phyloP scores from a whole-genome alignment of 2,888 invertebrate genomes.

The Plebejus anna region DNA sequence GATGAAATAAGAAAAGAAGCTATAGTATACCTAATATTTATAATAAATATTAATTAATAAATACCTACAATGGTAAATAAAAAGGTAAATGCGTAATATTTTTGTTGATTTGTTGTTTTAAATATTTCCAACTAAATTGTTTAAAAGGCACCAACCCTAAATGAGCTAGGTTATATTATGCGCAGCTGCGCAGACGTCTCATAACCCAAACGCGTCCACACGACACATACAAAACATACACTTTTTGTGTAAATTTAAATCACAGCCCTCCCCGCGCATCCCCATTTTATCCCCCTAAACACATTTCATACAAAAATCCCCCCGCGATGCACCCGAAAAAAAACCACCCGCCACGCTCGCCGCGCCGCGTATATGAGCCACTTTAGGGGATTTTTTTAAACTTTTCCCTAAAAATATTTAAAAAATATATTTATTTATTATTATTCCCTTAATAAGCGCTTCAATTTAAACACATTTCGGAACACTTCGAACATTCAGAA shows the following conservation, averaged over 20 bases:
- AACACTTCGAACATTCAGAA: not conserved
- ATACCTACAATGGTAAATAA: not conserved
- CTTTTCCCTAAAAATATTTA: not conserved
- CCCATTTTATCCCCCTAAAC: conserved; percentile 36
- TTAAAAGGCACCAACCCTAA: not conserved
- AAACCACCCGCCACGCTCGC: not conserved
- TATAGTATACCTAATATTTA: no score
- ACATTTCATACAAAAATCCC: conserved; percentile 32
- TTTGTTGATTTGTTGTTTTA: not conserved
- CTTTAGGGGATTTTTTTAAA: not conserved
- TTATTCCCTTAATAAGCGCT: not conserved
- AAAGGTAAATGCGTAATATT: not conserved
- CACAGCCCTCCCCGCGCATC: conserved; percentile 58
- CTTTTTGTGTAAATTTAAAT: conserved; percentile 67
- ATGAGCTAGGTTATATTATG: no score
- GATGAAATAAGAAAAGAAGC: not conserved
- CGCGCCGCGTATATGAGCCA: not conserved
- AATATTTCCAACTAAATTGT: not conserved
- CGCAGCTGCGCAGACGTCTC: not conserved
- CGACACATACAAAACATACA: conserved; percentile 52
- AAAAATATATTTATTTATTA: not conserved
- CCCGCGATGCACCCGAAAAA: conserved; percentile 53
- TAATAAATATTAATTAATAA: not conserved
- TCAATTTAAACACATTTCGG: not conserved
- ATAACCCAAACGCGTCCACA: conserved; percentile 43